phyloP scores from a whole-genome alignment of 2,113 vertebrate genomes.

The Phalacrocorax pelagicus region DNA sequence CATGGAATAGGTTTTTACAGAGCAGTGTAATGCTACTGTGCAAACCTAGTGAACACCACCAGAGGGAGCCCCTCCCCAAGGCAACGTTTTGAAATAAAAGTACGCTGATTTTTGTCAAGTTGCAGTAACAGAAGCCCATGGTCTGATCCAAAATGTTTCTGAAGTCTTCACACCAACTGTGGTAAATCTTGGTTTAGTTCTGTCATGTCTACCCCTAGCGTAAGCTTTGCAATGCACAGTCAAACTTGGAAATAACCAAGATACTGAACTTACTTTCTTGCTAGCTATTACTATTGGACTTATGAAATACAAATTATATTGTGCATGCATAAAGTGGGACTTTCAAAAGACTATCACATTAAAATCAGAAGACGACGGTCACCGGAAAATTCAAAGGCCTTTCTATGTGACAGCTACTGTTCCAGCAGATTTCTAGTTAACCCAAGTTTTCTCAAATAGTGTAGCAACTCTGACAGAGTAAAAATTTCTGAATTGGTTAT shows the following conservation, averaged over 20 bases:
- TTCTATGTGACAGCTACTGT: not conserved
- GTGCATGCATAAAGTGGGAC: rapidly evolving
- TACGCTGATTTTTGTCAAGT: rapidly evolving
- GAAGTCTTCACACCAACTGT: not conserved
- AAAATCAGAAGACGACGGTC: not conserved
- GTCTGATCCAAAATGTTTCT: too few species aligned
- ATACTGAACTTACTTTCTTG: not conserved
- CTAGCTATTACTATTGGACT: not conserved
- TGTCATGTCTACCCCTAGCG: rapidly evolving
- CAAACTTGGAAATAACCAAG: not conserved
- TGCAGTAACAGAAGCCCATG: too few species aligned
- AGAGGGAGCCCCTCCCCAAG: not conserved
- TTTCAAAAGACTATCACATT: not conserved
- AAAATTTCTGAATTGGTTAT: not conserved
- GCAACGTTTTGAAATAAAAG: not conserved
- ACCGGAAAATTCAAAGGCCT: not conserved
- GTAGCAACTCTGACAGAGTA: not conserved
- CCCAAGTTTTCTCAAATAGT: not conserved
- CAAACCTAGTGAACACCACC: not conserved
- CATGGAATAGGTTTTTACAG: rapidly evolving
- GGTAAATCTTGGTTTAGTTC: not conserved
- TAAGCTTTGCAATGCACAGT: not conserved
- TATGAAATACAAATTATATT: rapidly evolving
- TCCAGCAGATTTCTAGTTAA: not conserved
- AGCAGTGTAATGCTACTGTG: rapidly evolving